Percentiles rank a stretch among this genome's conserved stretches.
Conservation (phyloP, 2,888 invertebrate species). For the Hipparchia semele region DNA sequence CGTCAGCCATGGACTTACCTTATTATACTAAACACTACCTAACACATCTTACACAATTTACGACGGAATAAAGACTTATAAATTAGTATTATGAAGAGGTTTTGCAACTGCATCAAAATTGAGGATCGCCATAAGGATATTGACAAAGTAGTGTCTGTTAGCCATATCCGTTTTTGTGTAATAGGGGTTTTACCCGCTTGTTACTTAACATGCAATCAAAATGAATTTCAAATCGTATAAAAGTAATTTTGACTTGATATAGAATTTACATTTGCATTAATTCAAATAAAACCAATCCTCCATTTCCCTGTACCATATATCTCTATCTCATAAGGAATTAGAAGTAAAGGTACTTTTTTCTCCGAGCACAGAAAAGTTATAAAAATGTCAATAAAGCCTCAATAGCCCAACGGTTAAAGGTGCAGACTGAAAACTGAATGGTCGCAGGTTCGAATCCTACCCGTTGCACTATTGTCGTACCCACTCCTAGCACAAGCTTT, state of each 20-base stretch:
- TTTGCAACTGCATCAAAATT: slow-evolving; percentile 48
- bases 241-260: not conserved
- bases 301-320: not conserved
- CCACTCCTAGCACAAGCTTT: no score
- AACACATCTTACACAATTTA: slow-evolving; percentile 25
- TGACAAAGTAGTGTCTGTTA: slow-evolving; percentile 46
- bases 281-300: no score
- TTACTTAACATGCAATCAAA: slow-evolving; percentile 9
- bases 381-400: no score
- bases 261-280: not conserved
- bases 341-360: no score
- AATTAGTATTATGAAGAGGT: slow-evolving; percentile 26
- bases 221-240: not conserved
- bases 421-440: no score
- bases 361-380: no score
- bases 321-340: not conserved
- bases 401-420: no score
- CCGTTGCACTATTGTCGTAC: no score
- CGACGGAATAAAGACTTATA: slow-evolving; percentile 22
- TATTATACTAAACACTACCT: slow-evolving; percentile 16
- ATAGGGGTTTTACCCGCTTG: slow-evolving; percentile 28
- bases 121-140: slow-evolving; percentile 56
- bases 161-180: slow-evolving; percentile 26
- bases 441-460: no score
- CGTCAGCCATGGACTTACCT: slow-evolving; percentile 20